Conservation (phyloP, 2,113 vertebrate genomes). For the Nicator chloris region DNA sequence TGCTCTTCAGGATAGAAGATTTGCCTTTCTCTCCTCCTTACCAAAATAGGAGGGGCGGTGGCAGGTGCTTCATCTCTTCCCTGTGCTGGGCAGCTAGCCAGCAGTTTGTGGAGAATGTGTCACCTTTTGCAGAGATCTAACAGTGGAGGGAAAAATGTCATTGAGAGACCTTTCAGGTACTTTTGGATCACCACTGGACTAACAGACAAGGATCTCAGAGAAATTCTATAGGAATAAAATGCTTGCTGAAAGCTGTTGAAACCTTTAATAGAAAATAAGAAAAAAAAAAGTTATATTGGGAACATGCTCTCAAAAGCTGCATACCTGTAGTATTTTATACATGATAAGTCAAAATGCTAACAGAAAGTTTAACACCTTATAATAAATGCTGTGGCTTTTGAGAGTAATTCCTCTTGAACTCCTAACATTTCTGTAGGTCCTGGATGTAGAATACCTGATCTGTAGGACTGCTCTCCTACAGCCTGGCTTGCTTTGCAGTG, state of each 20-base stretch:
- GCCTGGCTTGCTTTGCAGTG: not conserved
- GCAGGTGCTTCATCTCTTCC: not conserved
- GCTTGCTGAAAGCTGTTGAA: not conserved
- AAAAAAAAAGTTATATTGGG: not conserved
- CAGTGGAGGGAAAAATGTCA: not conserved
- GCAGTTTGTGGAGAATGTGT: not conserved
- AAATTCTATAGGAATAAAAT: not conserved
- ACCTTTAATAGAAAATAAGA: not conserved
- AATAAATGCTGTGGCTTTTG: constrained; percentile 2
- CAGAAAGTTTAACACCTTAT: not conserved
- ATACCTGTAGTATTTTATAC: constrained; percentile 1
- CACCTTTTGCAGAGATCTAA: not conserved
- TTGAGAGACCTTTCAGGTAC: not conserved
- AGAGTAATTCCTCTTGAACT: constrained; percentile 43
- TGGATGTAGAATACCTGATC: not conserved
- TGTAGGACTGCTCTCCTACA: not conserved
- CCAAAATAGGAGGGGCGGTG: not conserved
- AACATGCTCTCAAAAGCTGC: not conserved
- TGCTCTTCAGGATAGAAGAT: not conserved
- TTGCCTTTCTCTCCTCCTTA: not conserved
- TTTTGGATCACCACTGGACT: not conserved
- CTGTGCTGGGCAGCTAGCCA: not conserved
- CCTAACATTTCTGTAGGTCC: not conserved
- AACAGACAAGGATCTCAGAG: not conserved
- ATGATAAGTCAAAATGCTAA: constrained; percentile 5